Conservation (phyloP, 1,140 invertebrate genomes). For the Callitettix versicolor region DNA sequence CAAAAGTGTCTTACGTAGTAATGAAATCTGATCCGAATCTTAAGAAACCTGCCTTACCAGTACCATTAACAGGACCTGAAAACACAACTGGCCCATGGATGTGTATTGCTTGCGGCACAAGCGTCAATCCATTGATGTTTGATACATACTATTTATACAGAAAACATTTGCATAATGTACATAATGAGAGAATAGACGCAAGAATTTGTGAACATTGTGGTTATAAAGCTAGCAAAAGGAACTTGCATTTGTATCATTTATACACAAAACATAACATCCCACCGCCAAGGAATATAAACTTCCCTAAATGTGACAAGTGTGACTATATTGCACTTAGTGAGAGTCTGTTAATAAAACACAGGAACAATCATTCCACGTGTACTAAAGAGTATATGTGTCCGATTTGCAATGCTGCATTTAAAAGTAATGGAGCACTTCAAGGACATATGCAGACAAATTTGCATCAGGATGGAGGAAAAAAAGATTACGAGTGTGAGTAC, state of each 20-base stretch:
- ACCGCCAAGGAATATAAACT: constrained; percentile 57
- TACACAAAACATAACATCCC: constrained; percentile 67
- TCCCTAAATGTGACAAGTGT: constrained; percentile 64
- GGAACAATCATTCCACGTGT: constrained; percentile 25
- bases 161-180: constrained; percentile 68
- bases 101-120: constrained; percentile 52
- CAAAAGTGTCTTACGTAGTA: constrained; percentile 41
- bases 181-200: constrained; percentile 66
- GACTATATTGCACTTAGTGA: constrained; percentile 60
- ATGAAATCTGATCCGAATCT: constrained; percentile 36
- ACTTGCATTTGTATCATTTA: constrained; percentile 66
- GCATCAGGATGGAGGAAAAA: constrained; percentile 38
- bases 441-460: constrained; percentile 43
- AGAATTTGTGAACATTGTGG: constrained; percentile 77
- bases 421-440: constrained; percentile 36
- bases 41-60: background rate
- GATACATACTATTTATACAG: constrained; percentile 64
- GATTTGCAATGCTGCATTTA: constrained; percentile 41
- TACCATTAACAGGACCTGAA: constrained; percentile 9
- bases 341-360: constrained; percentile 50
- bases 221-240: constrained; percentile 59
- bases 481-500: constrained; percentile 49
- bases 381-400: constrained; percentile 30
- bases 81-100: constrained; percentile 46
- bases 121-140: constrained; percentile 53